These are phyloP conservation scores for Drosophila prolongata DNA, from an alignment of 2,888 invertebrate species.

Conservation along the genomic window DNA sequence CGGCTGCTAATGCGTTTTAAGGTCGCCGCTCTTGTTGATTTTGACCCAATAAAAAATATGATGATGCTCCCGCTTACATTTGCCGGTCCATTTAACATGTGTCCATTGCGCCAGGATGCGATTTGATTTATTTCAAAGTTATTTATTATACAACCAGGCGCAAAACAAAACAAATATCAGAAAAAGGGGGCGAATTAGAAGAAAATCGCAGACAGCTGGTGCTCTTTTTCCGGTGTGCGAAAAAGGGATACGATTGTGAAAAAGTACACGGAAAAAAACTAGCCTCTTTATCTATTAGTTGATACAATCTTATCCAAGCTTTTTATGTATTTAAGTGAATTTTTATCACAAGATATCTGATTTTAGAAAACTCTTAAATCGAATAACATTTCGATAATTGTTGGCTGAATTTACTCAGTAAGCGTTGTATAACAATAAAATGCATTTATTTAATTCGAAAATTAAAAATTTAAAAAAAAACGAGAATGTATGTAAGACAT, in stretches of 20 bases:
- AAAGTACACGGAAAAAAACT: background rate
- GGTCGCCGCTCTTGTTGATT: constrained; percentile 53
- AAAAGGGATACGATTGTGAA: constrained; percentile 2
- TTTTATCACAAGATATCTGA: no score
- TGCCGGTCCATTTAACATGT: constrained; percentile 70
- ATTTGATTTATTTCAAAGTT: constrained; percentile 68
- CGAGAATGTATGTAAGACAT: background rate
- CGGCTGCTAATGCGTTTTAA: constrained; percentile 74
- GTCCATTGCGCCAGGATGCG: constrained; percentile 30
- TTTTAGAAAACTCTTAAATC: no score
- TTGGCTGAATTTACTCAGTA: no score
- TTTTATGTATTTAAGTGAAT: background rate
- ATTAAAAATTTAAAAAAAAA: background rate
- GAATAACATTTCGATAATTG: no score
- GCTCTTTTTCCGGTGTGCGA: constrained; percentile 33
- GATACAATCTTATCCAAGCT: background rate
- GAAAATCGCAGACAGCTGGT: constrained; percentile 36
- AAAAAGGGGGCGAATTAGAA: constrained; percentile 13
- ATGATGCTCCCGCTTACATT: constrained; percentile 64
- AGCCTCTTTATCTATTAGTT: background rate
- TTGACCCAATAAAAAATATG: constrained; percentile 44
- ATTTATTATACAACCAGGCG: constrained; percentile 59
- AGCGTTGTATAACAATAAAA: no score
- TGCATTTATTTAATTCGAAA: no score
- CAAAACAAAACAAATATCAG: constrained; percentile 43